Conservation (phyloP, 2,888 invertebrate species). For the Tanypteryx hageni region DNA sequence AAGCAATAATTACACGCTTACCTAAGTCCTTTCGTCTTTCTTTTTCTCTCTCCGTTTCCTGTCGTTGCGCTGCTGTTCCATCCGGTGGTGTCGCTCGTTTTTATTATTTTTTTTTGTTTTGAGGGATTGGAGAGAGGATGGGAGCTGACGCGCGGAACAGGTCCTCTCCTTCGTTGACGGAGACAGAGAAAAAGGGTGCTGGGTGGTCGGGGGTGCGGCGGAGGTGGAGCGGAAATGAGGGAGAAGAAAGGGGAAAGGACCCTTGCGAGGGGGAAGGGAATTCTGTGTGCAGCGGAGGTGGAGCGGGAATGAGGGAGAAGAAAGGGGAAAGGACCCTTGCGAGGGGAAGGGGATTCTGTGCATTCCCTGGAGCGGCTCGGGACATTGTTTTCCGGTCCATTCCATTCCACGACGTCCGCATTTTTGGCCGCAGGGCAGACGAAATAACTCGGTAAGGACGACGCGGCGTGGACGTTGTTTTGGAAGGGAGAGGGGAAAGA, state of each 20-base stretch:
- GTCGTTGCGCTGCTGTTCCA: no score
- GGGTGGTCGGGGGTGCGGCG: no score
- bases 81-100: no score
- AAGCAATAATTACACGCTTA: no score
- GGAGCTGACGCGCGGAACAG: no score
- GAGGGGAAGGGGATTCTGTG: neutral
- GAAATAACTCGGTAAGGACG: constrained; percentile 19
- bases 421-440: neutral
- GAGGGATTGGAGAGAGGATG: no score
- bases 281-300: neutral
- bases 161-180: no score
- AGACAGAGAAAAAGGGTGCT: no score
- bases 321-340: neutral
- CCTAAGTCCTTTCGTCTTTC: no score
- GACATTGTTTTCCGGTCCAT: constrained; percentile 18
- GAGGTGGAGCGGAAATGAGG: neutral
- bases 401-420: constrained; percentile 15
- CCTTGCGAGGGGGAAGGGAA: neutral
- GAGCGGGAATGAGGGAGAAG: neutral
- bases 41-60: no score
- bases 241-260: neutral
- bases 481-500: neutral
- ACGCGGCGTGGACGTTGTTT: neutral
- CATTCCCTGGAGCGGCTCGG: neutral
- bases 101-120: no score